Evolutionary conservation across 2,797 vertebrate species (phyloP).

Genomic region (Peromyscus melanophrys): DNA sequence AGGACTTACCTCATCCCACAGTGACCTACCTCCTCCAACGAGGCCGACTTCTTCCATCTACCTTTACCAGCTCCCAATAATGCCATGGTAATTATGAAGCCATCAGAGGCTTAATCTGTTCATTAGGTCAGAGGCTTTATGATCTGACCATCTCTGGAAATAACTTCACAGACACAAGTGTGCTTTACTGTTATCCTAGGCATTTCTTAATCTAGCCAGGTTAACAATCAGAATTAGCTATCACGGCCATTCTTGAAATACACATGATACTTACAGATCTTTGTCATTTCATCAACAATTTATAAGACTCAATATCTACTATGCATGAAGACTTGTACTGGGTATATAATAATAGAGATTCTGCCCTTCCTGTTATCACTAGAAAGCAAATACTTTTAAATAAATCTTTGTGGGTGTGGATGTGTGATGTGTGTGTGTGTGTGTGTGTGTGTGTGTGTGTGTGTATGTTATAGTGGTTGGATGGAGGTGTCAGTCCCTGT

Average conservation of each 20-base stretch:
- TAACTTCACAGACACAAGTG: background rate
- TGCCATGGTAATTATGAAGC: background rate
- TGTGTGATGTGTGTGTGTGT: background rate
- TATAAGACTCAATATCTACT: background rate
- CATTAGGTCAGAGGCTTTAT: background rate
- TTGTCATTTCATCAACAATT: constrained; percentile 27
- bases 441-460: background rate
- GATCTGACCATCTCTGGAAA: background rate
- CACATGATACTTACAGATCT: background rate
- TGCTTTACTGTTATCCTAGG: background rate
- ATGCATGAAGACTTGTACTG: background rate
- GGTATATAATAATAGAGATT: background rate
- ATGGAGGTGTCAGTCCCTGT: background rate
- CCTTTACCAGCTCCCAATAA: background rate
- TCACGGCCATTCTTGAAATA: background rate
- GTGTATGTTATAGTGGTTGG: background rate
- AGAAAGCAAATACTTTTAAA: background rate
- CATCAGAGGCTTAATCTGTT: background rate
- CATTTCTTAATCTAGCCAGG: background rate
- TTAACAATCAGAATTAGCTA: background rate
- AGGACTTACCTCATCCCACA: background rate
- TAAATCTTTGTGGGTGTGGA: background rate
- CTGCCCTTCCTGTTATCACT: background rate
- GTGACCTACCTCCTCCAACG: background rate
- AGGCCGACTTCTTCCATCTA: background rate